Evolutionary conservation across 2,797 vertebrate genomes (phyloP).

Genomic region (Anguilla megastoma): DNA sequence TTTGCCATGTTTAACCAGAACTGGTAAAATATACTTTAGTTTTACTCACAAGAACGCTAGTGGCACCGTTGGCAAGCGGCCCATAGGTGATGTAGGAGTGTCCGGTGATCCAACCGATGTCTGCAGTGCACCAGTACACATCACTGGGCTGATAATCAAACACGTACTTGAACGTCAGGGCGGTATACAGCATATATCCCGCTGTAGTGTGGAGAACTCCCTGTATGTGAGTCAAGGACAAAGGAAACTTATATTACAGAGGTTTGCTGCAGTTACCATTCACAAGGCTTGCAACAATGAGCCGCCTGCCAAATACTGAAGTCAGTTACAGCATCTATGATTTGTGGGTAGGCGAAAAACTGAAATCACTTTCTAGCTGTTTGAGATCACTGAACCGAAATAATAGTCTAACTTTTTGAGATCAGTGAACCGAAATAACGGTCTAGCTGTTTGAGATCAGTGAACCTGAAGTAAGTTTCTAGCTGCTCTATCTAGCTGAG

Average conservation of each 20-base stretch:
- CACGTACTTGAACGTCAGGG: slow-evolving; percentile 75
- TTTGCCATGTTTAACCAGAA: neutral
- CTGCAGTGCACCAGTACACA: slow-evolving; percentile 80
- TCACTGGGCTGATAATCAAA: slow-evolving; percentile 75
- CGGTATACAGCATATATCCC: slow-evolving; percentile 77
- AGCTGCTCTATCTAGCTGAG: neutral
- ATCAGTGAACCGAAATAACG: neutral
- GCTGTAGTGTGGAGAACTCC: slow-evolving; percentile 76
- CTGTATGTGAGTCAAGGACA: slow-evolving; percentile 49
- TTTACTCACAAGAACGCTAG: slow-evolving; percentile 69
- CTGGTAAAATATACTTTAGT: too few species aligned
- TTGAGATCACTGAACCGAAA: slow-evolving; percentile 4
- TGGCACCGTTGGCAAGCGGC: slow-evolving; percentile 75
- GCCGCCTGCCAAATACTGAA: neutral
- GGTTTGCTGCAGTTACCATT: neutral
- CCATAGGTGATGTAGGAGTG: slow-evolving; percentile 81
- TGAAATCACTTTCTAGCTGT: neutral
- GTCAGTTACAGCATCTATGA: neutral
- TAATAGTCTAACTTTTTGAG: neutral
- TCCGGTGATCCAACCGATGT: slow-evolving; percentile 82
- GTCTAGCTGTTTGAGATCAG: neutral
- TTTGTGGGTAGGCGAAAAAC: neutral
- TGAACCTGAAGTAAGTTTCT: neutral
- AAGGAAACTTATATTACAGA: neutral
- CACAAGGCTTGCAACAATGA: neutral